Base-by-base conservation (phyloP, 1,140 invertebrate species). In the Bombus fervidus region DNA sequence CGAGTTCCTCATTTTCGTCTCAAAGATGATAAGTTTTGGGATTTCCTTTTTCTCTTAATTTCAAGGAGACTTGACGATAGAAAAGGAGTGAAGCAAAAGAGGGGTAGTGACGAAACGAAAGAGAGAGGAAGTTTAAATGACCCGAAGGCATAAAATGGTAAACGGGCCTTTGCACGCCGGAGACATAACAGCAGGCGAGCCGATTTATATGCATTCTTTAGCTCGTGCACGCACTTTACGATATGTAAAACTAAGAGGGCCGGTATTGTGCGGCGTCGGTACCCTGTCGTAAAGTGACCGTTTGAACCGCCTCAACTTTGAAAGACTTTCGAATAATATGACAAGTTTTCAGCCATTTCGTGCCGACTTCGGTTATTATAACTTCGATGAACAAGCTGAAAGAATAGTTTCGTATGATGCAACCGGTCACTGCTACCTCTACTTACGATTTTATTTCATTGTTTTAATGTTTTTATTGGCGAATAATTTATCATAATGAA, bases 141-240 rank as follows among this genome's bases (percentile, higher is more conserved):
- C 76, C 81, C 71, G 76, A 59, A 84, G 87, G 87, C 88, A 93
- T 93, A 93, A 93, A 93, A 92, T 92, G 78, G 90, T 87, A 89
- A 93, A 92, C 85, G 89, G 85, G 41, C 83, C 47, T 88, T 90
- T 85, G 89, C 90, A 83, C 78, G 78, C 90, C 77, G 89, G 87
- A 93, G 93, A 93, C 90, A 93, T 93, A 93, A 93, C 91, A 93
- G 91, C 89, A 87, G 86, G 85, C 88, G 86, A 88, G 87, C 86
- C 91, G 91, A 92, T 93, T 92, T 93, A 92, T 92, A 93, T 90
- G 85, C 89, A 90, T 91, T 92, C 91, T 89, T 92, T 89, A 93
- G 86, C 89, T 86, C 86, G 86, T 90, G 88, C 86, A 88, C 86
- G 89, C 86, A 90, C 86, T 93, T 92, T 92, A 93, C 88, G 92